A percentile compares a stretch with the other conserved stretches of the same genome.
These are phyloP conservation scores for Drosophila anomelani DNA, from an alignment of 2,888 invertebrate genomes.

Conservation along the genomic window DNA sequence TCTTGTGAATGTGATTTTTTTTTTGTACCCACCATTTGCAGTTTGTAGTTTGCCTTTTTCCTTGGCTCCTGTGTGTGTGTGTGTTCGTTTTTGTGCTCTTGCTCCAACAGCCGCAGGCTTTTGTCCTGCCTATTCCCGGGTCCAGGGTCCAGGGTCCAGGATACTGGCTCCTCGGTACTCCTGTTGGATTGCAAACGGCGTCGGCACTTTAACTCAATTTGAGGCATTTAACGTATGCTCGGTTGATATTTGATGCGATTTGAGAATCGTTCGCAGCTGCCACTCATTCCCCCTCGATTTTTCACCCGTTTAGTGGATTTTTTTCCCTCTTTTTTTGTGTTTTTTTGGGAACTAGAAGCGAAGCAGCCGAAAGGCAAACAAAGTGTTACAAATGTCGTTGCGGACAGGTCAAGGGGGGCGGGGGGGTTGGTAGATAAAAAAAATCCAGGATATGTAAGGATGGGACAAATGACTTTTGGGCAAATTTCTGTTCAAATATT, in stretches of 20 bases:
- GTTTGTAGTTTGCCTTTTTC: conserved; percentile 36
- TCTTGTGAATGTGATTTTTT: conserved; percentile 31
- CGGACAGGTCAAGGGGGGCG: conserved; percentile 4
- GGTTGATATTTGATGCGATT: conserved; percentile 81
- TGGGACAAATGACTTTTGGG: conserved; percentile 74
- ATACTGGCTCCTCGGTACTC: background rate
- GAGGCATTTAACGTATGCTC: conserved; percentile 83
- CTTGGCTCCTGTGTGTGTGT: conserved; percentile 10
- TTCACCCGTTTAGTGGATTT: conserved; percentile 5
- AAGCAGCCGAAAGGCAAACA: conserved; percentile 69
- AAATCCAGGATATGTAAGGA: background rate
- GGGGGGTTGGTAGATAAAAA: background rate
- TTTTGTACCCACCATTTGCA: conserved; percentile 19
- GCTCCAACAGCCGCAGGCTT: conserved; percentile 63
- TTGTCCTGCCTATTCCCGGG: conserved; percentile 46
- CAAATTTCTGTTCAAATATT: conserved; percentile 48
- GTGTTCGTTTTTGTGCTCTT: conserved; percentile 10
- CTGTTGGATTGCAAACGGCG: conserved; percentile 34
- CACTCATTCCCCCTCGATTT: conserved; percentile 1
- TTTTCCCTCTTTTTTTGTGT: conserved; percentile 3
- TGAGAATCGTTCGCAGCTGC: conserved; percentile 44
- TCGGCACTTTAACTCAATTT: conserved; percentile 83
- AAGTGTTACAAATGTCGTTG: conserved; percentile 77
- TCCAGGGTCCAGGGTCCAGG: background rate
- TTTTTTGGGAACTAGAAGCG: conserved; percentile 1